These are phyloP conservation scores for Prunella himalayana DNA, from an alignment of 2,113 vertebrate genomes.

Conservation along the genomic window DNA sequence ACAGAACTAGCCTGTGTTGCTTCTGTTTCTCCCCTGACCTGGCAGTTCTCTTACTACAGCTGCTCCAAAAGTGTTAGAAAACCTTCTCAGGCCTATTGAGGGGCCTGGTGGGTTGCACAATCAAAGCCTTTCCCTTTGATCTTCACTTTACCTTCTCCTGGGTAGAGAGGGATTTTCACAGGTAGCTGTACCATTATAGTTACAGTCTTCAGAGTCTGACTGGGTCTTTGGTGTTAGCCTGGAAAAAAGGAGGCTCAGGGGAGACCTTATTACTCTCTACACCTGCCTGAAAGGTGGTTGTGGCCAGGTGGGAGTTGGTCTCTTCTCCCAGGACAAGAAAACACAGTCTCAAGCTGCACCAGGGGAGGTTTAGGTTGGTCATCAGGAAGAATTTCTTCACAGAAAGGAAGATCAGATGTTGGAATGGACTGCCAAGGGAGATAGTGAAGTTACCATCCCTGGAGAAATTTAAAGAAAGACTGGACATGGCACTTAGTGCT, in stretches of 20 bases:
- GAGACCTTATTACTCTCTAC: neutral
- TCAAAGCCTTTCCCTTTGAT: neutral
- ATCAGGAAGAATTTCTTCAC: neutral
- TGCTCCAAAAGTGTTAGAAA: neutral
- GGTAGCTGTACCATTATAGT: neutral
- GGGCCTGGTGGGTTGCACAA: neutral
- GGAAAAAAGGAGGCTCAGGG: neutral
- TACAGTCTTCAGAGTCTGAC: neutral
- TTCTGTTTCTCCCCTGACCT: neutral
- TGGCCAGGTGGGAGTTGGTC: neutral
- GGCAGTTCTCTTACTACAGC: neutral
- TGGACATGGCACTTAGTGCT: no score
- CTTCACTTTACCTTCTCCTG: neutral
- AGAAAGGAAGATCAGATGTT: neutral
- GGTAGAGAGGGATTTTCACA: neutral
- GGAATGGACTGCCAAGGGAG: neutral
- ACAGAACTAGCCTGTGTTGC: neutral
- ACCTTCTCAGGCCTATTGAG: neutral
- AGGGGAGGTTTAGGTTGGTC: neutral
- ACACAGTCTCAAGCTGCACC: neutral
- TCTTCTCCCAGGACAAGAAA: neutral
- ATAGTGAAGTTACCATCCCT: neutral
- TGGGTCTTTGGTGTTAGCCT: neutral
- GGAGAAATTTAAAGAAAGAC: neutral
- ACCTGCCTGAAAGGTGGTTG: neutral